These are phyloP conservation scores for Sterrhoptilus dennistouni DNA, from an alignment of 2,113 vertebrate species.

Conservation along the genomic window DNA sequence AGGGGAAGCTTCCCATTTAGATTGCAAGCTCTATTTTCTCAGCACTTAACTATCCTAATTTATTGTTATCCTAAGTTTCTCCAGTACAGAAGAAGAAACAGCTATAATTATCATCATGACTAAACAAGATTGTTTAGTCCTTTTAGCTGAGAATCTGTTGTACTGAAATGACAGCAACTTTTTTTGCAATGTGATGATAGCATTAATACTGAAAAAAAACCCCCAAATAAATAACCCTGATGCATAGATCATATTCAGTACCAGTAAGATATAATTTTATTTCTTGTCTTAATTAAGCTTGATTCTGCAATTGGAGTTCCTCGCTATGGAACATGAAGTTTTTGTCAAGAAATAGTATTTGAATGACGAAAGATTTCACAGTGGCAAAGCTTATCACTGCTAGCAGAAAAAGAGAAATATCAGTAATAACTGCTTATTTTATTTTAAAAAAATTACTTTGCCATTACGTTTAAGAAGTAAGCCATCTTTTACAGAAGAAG, in stretches of 20 bases:
- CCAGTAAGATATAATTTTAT: not conserved
- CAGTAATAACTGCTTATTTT: not conserved
- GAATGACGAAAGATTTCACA: not conserved
- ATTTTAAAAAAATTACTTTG: not conserved
- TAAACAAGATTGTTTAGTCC: not conserved
- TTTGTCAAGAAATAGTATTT: not conserved
- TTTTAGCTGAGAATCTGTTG: not conserved
- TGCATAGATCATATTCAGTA: not conserved
- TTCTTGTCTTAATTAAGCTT: not conserved
- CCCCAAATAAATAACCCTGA: not conserved
- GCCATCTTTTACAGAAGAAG: not conserved
- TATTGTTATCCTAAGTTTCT: not conserved
- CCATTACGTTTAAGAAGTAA: not conserved
- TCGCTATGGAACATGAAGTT: not conserved
- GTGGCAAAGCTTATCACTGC: not conserved
- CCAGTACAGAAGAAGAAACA: not conserved
- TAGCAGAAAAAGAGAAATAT: not conserved
- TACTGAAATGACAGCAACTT: not conserved
- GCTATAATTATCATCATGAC: not conserved
- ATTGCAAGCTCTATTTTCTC: not conserved
- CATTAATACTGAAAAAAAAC: not conserved
- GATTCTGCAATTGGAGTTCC: not conserved
- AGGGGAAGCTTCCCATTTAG: not conserved
- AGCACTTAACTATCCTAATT: not conserved
- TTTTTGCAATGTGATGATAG: not conserved